Base-by-base conservation (phyloP, 2,113 vertebrate species). In the Suricata suricatta region DNA sequence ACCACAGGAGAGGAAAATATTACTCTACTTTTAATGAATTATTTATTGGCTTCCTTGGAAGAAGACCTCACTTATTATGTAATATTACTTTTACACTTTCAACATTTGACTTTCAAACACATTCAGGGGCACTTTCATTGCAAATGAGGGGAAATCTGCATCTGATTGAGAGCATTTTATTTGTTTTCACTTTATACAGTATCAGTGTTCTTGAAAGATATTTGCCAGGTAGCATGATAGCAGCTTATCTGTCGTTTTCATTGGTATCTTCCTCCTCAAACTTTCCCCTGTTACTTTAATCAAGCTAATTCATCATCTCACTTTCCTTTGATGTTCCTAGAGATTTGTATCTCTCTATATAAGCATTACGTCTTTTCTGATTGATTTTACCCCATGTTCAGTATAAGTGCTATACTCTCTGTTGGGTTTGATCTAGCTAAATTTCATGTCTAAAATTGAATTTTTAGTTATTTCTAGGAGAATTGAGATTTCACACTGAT, bases 401-500 rank as follows among this genome's bases (percentile, higher is more conserved):
- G 23, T 63, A 13, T 80, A 85, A 88, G 3, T 90, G 86, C 72
- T 90, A 82, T 81, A 93, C 93, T 19, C 47, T 83, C 81, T 69
- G 1, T 41, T 96, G 74, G 31, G 87, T 92, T 87, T 94, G 50
- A 93, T 95, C 31, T 90, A 97, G 88, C 44, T 96, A 97, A 87
- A 96, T 97, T 95, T 74, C 27, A 66, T 89, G 83, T 57, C 54
- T 95, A 79, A 92, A 93, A 90, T 57, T 97, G 69, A 96, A 96
- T 95, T 97, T 95, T 95, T 44, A 81, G 50, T 95, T 96, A 96
- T 80, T 97, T 96, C 97, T 77, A 68, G 64, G 81, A 83, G 86
- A 97, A 95, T 16, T 95, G 83, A 96, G 83, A 90, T 90, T 97
- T 96, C 83, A 93, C 87, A 96, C 66, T 95, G 72, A 97, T 96